Base-by-base conservation (phyloP, 2,113 vertebrate species). In the Anser brachyrhynchus region DNA sequence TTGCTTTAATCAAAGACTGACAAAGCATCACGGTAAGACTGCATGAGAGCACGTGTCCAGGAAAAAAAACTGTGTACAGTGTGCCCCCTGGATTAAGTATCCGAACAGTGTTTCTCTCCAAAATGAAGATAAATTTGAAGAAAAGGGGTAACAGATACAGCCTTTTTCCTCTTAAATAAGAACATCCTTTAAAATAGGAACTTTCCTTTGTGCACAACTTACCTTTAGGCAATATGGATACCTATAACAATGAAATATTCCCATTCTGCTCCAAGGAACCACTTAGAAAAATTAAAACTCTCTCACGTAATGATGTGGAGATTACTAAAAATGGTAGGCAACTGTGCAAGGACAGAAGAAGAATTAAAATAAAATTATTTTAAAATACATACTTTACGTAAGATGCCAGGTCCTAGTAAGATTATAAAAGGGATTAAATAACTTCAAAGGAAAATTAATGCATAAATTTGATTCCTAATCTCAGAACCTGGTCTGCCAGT, bases 371-470 rank as follows among this genome's bases (percentile, higher is more conserved):
- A 62, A 72, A 93, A 82, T 51, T 15, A 78, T 87, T 90, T 84
- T 73, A 44, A 92, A 89, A 81, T 95, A 75, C 12, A 76, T 6
- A 2, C 70, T 95, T 25, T 76, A 62, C 91, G 84, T 20, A 72
- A 90, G 49, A 72, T 92, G 86, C 95, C 86, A 95, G 87, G n/a
- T 52, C 9, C 86, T 84, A 87, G 86, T 75, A 93, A 95, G 93
- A 93, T 97, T 95, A 92, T 91, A 92, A 94, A 81, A 87, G 77
- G 83, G 92, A 95, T 97, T 95, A 96, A 96, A 66, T 58, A 93
- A 93, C 96, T 96, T 96, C 95, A 96, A 97, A 97, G 95, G 89
- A 89, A 95, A 92, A 91, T 73, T 92, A 96, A 95, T 94, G 87
- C 74, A 70, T 79, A 18, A 93, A 89, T 49, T 94, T 84, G 54